These are phyloP conservation scores for Spinibarbus caldwelli DNA, from an alignment of 2,797 vertebrate genomes.

Conservation along the genomic window DNA sequence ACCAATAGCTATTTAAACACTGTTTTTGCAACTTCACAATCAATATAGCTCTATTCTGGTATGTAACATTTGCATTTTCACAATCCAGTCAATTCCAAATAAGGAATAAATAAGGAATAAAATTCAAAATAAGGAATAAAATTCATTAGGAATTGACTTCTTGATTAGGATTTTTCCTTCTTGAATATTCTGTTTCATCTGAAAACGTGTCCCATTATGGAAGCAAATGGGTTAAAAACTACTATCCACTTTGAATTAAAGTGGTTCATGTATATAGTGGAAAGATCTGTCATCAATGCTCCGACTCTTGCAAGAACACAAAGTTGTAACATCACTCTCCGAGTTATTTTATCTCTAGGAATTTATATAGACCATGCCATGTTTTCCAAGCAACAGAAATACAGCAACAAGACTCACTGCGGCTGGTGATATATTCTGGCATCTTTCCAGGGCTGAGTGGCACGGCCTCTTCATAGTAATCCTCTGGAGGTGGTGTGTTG, in stretches of 20 bases:
- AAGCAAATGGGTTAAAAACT: neutral
- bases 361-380: neutral
- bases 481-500: constrained; percentile 90
- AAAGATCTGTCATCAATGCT: neutral
- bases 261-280: neutral
- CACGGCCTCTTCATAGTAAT: constrained; percentile 97
- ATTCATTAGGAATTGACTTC: neutral
- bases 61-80: neutral
- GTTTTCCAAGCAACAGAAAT: neutral
- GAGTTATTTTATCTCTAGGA: neutral
- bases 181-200: too few relatives aligned
- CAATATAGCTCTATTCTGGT: neutral
- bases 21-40: neutral
- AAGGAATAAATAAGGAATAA: too few relatives aligned
- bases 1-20: neutral
- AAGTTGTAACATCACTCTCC: neutral
- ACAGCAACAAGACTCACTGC: constrained; percentile 66
- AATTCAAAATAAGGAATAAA: neutral
- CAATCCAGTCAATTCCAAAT: neutral
- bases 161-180: neutral
- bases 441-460: constrained; percentile 89
- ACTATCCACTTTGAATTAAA: neutral
- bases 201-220: neutral
- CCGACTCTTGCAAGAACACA: neutral
- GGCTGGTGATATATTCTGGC: constrained; percentile 90